These are phyloP conservation scores for Serinus canaria DNA, from an alignment of 2,113 vertebrate genomes.

Conservation along the genomic window DNA sequence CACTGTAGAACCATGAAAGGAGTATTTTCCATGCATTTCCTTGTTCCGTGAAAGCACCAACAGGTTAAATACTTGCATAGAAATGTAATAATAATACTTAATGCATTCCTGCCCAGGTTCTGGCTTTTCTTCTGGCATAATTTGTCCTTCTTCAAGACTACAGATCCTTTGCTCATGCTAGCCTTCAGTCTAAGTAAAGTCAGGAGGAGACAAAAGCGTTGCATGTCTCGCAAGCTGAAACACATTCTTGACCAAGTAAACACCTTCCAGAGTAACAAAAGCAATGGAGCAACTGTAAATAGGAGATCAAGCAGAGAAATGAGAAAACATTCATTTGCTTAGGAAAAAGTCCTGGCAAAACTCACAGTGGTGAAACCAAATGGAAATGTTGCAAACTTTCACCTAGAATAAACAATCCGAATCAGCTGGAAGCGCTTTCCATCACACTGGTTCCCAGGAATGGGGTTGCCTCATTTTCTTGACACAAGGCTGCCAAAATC, in stretches of 20 bases:
- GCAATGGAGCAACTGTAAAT: neutral
- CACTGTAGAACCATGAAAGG: neutral
- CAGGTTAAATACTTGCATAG: constrained; percentile 5
- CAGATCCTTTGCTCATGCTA: neutral
- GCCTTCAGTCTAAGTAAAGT: neutral
- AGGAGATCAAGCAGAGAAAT: constrained; percentile 27
- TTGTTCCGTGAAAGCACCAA: neutral
- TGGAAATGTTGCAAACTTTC: constrained; percentile 65
- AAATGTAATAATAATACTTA: neutral
- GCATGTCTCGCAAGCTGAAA: neutral
- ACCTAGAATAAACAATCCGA: constrained; percentile 54
- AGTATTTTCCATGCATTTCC: neutral
- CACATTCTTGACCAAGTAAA: neutral
- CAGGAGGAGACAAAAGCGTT: neutral
- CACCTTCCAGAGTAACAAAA: constrained; percentile 6
- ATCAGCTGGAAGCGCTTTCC: constrained; percentile 53
- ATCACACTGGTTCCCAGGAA: constrained; percentile 45
- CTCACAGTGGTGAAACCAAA: constrained; percentile 46
- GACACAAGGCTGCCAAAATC: constrained; percentile 40
- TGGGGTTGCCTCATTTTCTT: constrained; percentile 44
- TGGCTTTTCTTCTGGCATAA: neutral
- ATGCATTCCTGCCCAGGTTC: neutral
- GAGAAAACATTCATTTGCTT: neutral
- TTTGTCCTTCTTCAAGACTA: neutral
- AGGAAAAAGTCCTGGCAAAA: constrained; percentile 34